Percentiles rank a stretch among this genome's conserved stretches.
phyloP scores from a whole-genome alignment of 30 jellyfish, hydroid and myxozoan genomes.

The Aurelia aurita region DNA sequence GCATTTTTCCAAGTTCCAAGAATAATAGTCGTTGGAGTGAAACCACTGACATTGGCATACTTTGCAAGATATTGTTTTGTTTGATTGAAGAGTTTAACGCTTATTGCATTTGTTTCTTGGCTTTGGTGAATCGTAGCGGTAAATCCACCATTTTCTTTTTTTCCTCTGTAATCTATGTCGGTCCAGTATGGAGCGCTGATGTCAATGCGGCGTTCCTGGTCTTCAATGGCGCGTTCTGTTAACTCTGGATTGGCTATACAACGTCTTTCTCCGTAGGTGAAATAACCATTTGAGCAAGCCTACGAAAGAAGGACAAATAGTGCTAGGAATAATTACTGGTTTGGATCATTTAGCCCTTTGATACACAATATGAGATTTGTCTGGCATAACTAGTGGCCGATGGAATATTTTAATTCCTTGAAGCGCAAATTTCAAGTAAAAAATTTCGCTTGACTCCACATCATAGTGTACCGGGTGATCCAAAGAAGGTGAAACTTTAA shows the following conservation, averaged over 20 bases:
- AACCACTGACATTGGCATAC: slow-evolving; percentile 32
- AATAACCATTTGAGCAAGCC: slow-evolving; percentile 55
- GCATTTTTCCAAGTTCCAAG: slow-evolving; percentile 59
- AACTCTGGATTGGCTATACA: slow-evolving; percentile 32
- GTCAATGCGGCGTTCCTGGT: neutral
- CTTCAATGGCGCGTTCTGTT: neutral
- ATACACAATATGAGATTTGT: no score
- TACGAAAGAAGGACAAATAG: neutral
- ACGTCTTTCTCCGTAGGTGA: neutral
- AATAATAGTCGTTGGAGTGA: slow-evolving; percentile 30
- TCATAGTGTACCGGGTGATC: no score
- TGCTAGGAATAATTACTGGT: no score
- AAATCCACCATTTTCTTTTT: slow-evolving; percentile 37
- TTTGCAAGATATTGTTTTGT: slow-evolving; percentile 14
- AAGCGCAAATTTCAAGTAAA: no score
- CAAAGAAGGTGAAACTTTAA: no score
- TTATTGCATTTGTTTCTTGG: slow-evolving; percentile 13
- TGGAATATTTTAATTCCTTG: no score
- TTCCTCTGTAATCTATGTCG: slow-evolving; percentile 43
- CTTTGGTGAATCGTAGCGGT: slow-evolving; percentile 9
- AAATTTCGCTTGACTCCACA: no score
- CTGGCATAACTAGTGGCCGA: no score
- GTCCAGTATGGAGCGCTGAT: slow-evolving; percentile 29
- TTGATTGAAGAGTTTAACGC: slow-evolving; percentile 41
- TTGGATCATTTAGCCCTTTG: no score